Conservation (phyloP, 1,140 invertebrate genomes). For the Drosophila baimaii region DNA sequence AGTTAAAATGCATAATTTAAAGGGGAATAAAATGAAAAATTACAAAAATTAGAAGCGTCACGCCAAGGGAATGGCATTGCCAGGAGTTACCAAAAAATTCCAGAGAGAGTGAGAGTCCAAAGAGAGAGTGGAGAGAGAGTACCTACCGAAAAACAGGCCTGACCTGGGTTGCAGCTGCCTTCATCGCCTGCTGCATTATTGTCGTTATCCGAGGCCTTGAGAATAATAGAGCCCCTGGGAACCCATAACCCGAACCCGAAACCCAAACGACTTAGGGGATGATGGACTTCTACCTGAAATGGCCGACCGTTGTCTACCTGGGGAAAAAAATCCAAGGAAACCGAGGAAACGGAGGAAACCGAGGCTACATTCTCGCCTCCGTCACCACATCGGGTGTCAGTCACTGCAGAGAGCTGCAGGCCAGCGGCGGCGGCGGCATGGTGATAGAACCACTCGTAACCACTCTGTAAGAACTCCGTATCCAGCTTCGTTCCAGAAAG, state of each 20-base stretch:
- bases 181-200: constrained; percentile 2
- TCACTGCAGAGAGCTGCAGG: constrained; percentile 13
- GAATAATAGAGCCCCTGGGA: constrained; percentile 19
- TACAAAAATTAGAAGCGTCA: background rate
- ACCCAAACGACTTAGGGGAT: constrained; percentile 29
- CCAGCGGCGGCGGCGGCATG: constrained; percentile 28
- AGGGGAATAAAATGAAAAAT: background rate
- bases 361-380: constrained; percentile 14
- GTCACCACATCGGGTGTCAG: constrained; percentile 10
- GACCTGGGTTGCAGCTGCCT: constrained; percentile 23
- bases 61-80: constrained; percentile 24
- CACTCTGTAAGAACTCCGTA: too few relatives aligned
- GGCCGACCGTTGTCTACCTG: constrained; percentile 1
- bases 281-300: constrained; percentile 13
- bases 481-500: constrained; percentile 14
- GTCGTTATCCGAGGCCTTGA: constrained; percentile 1
- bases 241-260: constrained; percentile 4
- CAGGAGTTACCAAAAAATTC: constrained; percentile 9
- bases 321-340: background rate
- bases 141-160: constrained; percentile 6
- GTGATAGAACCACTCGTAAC: constrained; percentile 19
- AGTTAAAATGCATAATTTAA: constrained; percentile 8
- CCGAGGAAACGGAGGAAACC: too few relatives aligned
- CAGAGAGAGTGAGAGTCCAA: constrained; percentile 1
- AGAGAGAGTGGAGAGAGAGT: too few relatives aligned